Conservation (phyloP, 2,797 vertebrate genomes). For the Acanthiza pusilla region DNA sequence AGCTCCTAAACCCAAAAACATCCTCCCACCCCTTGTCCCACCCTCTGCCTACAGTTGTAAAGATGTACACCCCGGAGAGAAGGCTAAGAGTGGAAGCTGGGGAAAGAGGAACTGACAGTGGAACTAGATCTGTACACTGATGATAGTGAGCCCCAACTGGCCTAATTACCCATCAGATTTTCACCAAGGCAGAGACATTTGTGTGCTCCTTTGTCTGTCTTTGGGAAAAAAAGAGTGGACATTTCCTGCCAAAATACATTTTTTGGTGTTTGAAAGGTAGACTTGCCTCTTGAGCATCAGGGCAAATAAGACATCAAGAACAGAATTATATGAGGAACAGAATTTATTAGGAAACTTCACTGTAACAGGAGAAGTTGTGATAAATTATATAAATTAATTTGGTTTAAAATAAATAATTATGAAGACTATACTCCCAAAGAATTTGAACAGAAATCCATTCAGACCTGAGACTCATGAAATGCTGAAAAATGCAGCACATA, state of each 20-base stretch:
- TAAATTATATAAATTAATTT: background rate
- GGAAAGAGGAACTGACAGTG: background rate
- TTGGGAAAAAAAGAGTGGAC: background rate
- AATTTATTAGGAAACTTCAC: constrained; percentile 14
- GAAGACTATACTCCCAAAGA: background rate
- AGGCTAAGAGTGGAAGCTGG: fast-evolving
- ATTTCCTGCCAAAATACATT: background rate
- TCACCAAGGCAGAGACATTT: background rate
- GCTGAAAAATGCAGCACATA: background rate
- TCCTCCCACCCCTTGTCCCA: fast-evolving
- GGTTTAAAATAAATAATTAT: background rate
- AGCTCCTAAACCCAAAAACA: background rate
- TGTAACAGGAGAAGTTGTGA: background rate
- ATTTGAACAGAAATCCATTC: background rate
- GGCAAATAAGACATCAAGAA: background rate
- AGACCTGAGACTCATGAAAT: background rate
- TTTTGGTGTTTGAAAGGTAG: background rate
- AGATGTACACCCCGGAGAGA: fast-evolving
- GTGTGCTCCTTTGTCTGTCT: background rate
- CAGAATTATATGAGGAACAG: background rate
- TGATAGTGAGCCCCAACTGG: background rate
- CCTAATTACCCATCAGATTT: background rate
- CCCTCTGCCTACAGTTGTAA: background rate
- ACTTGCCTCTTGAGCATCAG: background rate
- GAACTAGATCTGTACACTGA: background rate